A percentile compares a stretch with the other conserved stretches of the same genome.
These are phyloP conservation scores for Petaurus breviceps DNA, from an alignment of 2,113 vertebrate species.

Conservation along the genomic window DNA sequence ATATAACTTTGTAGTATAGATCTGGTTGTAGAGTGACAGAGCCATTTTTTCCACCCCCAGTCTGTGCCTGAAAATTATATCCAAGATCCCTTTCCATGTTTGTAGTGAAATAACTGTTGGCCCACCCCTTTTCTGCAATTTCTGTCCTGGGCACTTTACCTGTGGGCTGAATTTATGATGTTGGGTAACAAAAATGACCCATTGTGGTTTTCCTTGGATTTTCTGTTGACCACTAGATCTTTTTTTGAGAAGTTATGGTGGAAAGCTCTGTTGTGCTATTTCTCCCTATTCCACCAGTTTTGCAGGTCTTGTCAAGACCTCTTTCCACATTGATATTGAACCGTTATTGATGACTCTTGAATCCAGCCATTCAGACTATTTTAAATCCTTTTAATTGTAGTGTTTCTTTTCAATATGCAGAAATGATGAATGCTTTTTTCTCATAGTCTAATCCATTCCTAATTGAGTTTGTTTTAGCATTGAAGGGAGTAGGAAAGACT, in stretches of 20 bases:
- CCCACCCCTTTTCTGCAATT: not conserved
- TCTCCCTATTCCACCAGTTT: not conserved
- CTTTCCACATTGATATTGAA: not conserved
- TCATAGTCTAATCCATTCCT: not conserved
- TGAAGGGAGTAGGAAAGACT: slow-evolving; percentile 32
- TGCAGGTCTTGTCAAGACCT: not conserved
- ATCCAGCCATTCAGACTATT: not conserved
- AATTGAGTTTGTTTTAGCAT: not conserved
- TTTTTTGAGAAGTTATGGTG: not conserved
- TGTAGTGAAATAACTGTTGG: not conserved
- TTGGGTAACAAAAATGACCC: not conserved
- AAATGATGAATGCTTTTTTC: slow-evolving; percentile 1
- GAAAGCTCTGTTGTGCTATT: not conserved
- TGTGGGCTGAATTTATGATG: not conserved
- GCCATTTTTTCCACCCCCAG: not conserved
- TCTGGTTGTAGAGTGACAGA: not conserved
- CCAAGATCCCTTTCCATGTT: not conserved
- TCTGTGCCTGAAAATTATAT: not conserved
- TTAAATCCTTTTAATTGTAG: not conserved
- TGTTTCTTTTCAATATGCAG: slow-evolving; percentile 2
- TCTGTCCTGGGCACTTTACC: not conserved
- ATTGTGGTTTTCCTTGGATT: not conserved
- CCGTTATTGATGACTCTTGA: not conserved
- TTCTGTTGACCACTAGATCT: not conserved
- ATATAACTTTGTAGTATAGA: not conserved